phyloP scores from a whole-genome alignment of 2,888 invertebrate species.

The Esperia sulphurella region DNA sequence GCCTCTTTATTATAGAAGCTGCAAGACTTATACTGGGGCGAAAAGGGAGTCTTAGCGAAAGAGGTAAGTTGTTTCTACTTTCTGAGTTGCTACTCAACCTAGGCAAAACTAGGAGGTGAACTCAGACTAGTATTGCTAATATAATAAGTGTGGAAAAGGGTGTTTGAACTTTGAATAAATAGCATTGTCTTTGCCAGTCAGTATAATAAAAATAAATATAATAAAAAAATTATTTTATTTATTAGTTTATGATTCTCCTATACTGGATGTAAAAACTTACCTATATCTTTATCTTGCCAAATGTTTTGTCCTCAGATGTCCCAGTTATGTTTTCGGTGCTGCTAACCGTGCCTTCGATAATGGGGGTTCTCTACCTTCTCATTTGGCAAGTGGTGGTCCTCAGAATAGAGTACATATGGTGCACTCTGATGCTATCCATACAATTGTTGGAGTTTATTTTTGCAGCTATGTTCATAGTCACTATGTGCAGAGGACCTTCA shows the following conservation, averaged over 20 bases:
- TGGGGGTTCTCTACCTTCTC: slow-evolving; percentile 91
- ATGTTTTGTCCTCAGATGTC: slow-evolving; percentile 77
- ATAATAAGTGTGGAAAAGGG: too few relatives aligned
- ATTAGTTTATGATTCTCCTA: too few relatives aligned
- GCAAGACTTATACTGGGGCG: slow-evolving; percentile 90
- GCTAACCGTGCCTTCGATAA: slow-evolving; percentile 90
- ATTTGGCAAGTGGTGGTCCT: slow-evolving; percentile 93
- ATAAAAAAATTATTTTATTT: too few relatives aligned
- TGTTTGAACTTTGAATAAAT: too few relatives aligned
- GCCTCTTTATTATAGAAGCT: slow-evolving; percentile 88
- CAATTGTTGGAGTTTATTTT: slow-evolving; percentile 90
- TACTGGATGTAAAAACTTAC: too few relatives aligned
- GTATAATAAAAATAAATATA: too few relatives aligned
- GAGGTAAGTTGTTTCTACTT: slow-evolving; percentile 58
- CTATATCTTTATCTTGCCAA: background rate
- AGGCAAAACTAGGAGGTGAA: too few relatives aligned
- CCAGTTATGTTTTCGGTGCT: slow-evolving; percentile 90
- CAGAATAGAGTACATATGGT: slow-evolving; percentile 92
- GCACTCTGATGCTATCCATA: slow-evolving; percentile 90
- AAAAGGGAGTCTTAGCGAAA: slow-evolving; percentile 92
- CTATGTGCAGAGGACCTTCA: slow-evolving; percentile 81
- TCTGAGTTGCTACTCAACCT: too few relatives aligned
- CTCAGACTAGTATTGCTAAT: too few relatives aligned
- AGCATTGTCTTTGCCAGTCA: too few relatives aligned
- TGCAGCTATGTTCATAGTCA: slow-evolving; percentile 85